phyloP scores from a whole-genome alignment of 2,797 vertebrate genomes.

The Acropternis orthonyx region DNA sequence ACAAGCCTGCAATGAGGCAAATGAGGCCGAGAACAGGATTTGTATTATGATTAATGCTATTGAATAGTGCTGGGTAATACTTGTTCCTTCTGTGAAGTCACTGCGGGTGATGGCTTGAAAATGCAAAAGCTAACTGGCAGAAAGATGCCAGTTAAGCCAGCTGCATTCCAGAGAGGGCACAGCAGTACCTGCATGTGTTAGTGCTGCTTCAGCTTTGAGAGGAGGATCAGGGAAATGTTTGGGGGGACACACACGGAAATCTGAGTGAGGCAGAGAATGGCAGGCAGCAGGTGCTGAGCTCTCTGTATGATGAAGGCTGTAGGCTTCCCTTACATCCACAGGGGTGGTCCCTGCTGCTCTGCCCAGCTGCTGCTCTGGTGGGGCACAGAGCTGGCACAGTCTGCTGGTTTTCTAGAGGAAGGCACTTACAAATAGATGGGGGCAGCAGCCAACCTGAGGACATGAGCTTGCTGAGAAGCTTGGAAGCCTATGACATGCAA shows the following conservation, averaged over 20 bases:
- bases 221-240: not conserved
- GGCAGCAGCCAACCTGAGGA: not conserved
- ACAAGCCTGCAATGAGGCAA: not conserved
- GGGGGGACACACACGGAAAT: not conserved
- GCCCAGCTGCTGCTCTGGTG: not conserved
- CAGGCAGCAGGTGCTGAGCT: not conserved
- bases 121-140: not conserved
- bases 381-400: not conserved
- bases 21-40: slow-evolving; percentile 1
- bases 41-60: not conserved
- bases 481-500: not conserved
- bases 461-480: not conserved
- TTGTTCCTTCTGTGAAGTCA: slow-evolving; percentile 17
- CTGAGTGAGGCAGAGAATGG: not conserved
- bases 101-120: not conserved
- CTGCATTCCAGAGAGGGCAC: not conserved
- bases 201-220: not conserved
- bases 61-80: not conserved
- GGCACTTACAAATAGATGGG: not conserved
- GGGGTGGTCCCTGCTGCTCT: fast-evolving
- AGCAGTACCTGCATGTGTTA: not conserved
- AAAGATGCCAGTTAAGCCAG: not conserved
- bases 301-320: not conserved
- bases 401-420: not conserved
- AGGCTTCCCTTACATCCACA: not conserved